These are phyloP conservation scores for Lutjanus argentimaculatus DNA, from an alignment of 2,797 vertebrate species.

Conservation along the genomic window DNA sequence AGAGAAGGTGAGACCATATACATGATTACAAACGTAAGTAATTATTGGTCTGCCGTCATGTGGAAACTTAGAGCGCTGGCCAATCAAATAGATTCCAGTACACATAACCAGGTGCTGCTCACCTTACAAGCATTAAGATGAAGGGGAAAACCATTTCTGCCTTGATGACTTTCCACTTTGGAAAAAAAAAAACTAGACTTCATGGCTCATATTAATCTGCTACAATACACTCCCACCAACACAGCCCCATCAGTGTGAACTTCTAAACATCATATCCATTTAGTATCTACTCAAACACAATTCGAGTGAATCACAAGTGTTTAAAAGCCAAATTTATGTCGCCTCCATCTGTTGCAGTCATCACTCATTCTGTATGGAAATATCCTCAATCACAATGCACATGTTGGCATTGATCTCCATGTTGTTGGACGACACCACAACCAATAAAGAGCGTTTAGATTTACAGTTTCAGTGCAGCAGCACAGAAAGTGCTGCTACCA, in stretches of 20 bases:
- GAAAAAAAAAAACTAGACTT: not conserved
- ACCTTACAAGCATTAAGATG: not conserved
- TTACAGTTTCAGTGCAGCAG: too few relatives aligned
- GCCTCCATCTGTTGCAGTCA: too few relatives aligned
- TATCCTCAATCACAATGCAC: too few relatives aligned
- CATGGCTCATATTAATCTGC: constrained; percentile 15
- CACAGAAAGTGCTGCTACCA: too few relatives aligned
- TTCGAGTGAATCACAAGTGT: too few relatives aligned
- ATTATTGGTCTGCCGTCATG: not conserved
- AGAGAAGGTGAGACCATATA: constrained; percentile 1
- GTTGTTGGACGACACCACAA: too few relatives aligned
- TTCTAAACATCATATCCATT: not conserved
- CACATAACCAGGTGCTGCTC: not conserved
- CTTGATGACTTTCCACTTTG: not conserved
- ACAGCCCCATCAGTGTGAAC: not conserved
- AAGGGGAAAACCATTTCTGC: constrained; percentile 1
- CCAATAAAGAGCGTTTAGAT: too few relatives aligned
- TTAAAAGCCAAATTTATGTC: too few relatives aligned
- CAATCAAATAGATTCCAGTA: not conserved
- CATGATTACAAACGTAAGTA: not conserved
- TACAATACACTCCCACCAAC: constrained; percentile 20
- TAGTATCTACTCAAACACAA: not conserved
- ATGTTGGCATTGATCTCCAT: too few relatives aligned
- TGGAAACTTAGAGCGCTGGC: not conserved
- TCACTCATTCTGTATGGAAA: too few relatives aligned